Base-by-base conservation (phyloP, 53 echinoderm and acorn worm species). In the Arbacia lixula region DNA sequence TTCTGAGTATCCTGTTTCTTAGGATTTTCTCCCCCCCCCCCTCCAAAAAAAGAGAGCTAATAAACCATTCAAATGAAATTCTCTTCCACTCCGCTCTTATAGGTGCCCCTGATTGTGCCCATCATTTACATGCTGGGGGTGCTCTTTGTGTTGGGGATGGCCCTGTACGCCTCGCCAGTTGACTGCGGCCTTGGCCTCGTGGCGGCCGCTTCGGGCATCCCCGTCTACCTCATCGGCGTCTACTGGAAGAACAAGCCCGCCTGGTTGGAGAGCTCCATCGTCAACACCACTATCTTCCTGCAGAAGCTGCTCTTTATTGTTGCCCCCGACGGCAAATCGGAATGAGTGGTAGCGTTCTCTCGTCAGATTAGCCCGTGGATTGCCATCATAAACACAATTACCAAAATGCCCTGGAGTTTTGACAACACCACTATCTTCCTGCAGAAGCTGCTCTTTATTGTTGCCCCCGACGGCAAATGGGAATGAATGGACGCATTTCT, bases 161-260 rank as follows among this genome's bases (percentile, higher is more conserved):
- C 85, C 31, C 73, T 85, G 28, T 85, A 85, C 40, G 71, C 85
- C 1, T 56, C 72, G 0, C 85, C 85, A 1, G 17, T 26, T 0
- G 85, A 85, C 57, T 85, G 85, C 29, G 85, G 85, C 19, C 71
- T 85, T 2, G 85, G 85, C 27, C 58, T 85, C 31, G 73, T 57
- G 5, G 72, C 72, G 1, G 72, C 85, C 36, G 60, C 72, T 0
- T 56, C 85, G 6, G 85, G 85, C 14, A 65, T 85, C 21, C 85
- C 85, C 19, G 73, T 85, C 56, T 85, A 72, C 42, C 43, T 71
- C 0, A 2, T 85, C 4, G 85, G 85, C 24, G 85, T 85, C 46
- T 37, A 36, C 40, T 85, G 85, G 85, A 85, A 73, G 10, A 71
- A 71, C 30, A 85, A 85, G 41, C 85, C 85, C 12, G 29, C 82